Conservation (phyloP, 2,888 invertebrate species). For the Troilus luridus region DNA sequence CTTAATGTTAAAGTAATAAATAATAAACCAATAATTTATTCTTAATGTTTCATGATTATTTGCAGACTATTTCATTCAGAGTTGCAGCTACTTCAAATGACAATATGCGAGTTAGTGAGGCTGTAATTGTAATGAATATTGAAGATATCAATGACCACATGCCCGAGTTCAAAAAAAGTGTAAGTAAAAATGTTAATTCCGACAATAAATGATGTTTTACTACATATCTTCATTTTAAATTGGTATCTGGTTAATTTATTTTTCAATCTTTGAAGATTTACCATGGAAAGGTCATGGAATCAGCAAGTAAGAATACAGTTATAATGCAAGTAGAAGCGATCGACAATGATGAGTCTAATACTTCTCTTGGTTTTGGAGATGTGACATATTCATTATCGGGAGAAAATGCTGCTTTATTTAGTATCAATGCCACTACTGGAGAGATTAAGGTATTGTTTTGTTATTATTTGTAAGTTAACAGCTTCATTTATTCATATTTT, state of each 20-base stretch:
- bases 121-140: conserved; percentile 69
- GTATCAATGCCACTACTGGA: conserved; percentile 79
- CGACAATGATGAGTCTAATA: conserved; percentile 78
- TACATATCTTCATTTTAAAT: not conserved
- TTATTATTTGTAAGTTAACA: not conserved
- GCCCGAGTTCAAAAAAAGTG: conserved; percentile 75
- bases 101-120: conserved; percentile 68
- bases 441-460: conserved; percentile 73
- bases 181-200: conserved; percentile 67
- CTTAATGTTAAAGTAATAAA: not conserved
- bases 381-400: conserved; percentile 81
- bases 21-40: not conserved
- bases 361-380: conserved; percentile 77
- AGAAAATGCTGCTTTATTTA: conserved; percentile 81
- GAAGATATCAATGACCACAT: conserved; percentile 85
- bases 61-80: conserved; percentile 70
- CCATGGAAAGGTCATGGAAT: conserved; percentile 80
- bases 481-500: not conserved
- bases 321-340: conserved; percentile 79
- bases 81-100: conserved; percentile 70
- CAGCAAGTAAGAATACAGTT: conserved; percentile 77
- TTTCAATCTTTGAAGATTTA: conserved; percentile 71
- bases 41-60: conserved; percentile 27
- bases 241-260: not conserved
- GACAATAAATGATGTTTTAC: not conserved